Base-by-base conservation (phyloP, 2,797 vertebrate genomes). In the Carcharodon carcharias region DNA sequence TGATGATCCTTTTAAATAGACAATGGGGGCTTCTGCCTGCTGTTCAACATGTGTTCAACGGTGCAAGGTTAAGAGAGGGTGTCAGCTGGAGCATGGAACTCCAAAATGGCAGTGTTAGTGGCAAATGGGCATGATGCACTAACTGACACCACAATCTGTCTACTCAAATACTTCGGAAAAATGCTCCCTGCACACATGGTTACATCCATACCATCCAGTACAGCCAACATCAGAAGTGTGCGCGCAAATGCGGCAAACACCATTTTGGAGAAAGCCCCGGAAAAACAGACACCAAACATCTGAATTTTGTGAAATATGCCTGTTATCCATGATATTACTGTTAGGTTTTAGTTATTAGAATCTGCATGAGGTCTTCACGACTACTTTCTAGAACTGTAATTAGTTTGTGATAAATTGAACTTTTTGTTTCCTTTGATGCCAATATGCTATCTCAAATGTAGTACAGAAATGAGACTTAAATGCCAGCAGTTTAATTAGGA, bases 401-500 rank as follows among this genome's bases (percentile, higher is more conserved):
- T 93, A 93, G 61, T 45, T 93, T 23, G 91, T 67, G 23, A 93
- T 67, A 63, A 93, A 93, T 67, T 65, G n/a, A 93, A 93, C 61
- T 91, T 93, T 14, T 93, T 93, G 91, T 93, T 93, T 93, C 91
- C 61, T 93, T 93, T 93, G 63, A 18, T 67, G 40, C 21, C 91
- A 40, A 67, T 67, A 67, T 45, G 61, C 61, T 67, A n/a, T 45
- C 91, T 45, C 91, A 65, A 67, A 93, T 67, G 61, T 8, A 40
- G 16, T 2, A 28, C 87, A 91, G 88, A 93, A 40, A 45, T 45
- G 91, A 93, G 21, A n/a, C 6, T 67, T 63, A 67, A 67, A 67
- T 93, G 91, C n/a, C 91, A 93, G 91, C n/a, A 93, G 11, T 26
- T 93, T 93, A 93, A 93, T 93, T 93, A 93, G 63, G 21, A 67